Evolutionary conservation across 2,113 vertebrate species (phyloP).

Genomic region (Atlantisia rogersi): DNA sequence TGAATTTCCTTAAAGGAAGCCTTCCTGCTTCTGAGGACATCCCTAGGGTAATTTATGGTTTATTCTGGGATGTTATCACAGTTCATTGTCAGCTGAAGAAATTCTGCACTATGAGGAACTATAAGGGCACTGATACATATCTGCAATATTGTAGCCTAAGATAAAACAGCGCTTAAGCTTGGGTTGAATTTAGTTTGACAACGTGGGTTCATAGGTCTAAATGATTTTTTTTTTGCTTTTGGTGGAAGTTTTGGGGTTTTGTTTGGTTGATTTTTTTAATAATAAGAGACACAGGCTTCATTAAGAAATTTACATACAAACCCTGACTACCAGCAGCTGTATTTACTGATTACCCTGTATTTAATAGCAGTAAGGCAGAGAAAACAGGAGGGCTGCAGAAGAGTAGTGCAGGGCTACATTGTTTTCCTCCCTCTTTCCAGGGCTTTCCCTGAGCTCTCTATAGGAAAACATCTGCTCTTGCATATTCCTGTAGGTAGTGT

Average conservation of each 20-base stretch:
- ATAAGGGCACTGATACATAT: not conserved
- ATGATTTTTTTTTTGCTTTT: no score
- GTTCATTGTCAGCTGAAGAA: not conserved
- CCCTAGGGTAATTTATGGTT: not conserved
- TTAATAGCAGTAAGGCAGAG: not conserved
- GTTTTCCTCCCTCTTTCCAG: not conserved
- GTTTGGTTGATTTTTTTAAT: not conserved
- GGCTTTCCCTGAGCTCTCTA: no score
- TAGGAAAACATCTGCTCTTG: not conserved
- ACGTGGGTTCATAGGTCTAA: not conserved
- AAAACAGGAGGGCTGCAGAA: not conserved
- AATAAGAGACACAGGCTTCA: not conserved
- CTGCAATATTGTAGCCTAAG: not conserved
- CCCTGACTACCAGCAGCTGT: not conserved
- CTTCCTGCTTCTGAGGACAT: not conserved
- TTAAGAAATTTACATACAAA: not conserved
- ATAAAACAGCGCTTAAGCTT: not conserved
- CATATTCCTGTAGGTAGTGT: not conserved
- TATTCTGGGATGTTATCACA: not conserved
- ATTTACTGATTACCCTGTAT: not conserved
- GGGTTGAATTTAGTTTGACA: not conserved
- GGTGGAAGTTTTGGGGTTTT: no score
- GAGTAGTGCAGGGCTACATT: not conserved
- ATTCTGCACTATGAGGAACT: not conserved
- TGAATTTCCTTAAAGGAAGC: not conserved